phyloP scores from a whole-genome alignment of 2,113 vertebrate genomes.

The Phalacrocorax brasilianus region DNA sequence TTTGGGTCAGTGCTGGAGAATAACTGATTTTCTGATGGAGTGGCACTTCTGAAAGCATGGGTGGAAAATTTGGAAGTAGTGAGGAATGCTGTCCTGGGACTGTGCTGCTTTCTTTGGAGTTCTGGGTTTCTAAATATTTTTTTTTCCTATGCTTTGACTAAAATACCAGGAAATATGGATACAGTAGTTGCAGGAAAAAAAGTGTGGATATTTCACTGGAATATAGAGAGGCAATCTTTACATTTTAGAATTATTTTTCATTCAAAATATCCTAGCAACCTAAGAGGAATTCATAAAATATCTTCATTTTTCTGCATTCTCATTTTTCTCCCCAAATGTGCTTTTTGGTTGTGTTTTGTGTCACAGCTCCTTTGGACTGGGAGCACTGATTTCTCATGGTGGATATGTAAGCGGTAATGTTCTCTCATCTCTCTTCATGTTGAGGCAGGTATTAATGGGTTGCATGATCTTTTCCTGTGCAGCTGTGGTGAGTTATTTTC shows the following conservation, averaged over 20 bases:
- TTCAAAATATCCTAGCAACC: not conserved
- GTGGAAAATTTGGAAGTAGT: not conserved
- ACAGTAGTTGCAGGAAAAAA: not conserved
- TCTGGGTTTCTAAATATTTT: not conserved
- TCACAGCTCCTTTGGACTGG: not conserved
- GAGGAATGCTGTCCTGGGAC: not conserved
- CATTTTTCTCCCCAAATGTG: not conserved
- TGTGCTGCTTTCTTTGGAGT: not conserved
- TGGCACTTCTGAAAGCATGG: rapidly evolving
- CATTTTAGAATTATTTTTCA: not conserved
- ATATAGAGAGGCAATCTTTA: not conserved
- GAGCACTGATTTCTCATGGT: not conserved
- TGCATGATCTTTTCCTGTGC: not conserved
- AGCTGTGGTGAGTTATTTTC: not conserved
- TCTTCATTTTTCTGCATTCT: not conserved
- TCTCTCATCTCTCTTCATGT: not conserved
- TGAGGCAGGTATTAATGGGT: not conserved
- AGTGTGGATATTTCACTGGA: not conserved
- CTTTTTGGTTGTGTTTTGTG: not conserved
- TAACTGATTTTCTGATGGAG: not conserved
- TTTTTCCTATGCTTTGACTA: not conserved
- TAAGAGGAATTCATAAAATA: not conserved
- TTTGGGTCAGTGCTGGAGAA: not conserved
- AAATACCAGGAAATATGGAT: not conserved
- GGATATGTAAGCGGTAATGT: not conserved